Conservation (phyloP, 2,113 vertebrate genomes). For the Burhinus oedicnemus region DNA sequence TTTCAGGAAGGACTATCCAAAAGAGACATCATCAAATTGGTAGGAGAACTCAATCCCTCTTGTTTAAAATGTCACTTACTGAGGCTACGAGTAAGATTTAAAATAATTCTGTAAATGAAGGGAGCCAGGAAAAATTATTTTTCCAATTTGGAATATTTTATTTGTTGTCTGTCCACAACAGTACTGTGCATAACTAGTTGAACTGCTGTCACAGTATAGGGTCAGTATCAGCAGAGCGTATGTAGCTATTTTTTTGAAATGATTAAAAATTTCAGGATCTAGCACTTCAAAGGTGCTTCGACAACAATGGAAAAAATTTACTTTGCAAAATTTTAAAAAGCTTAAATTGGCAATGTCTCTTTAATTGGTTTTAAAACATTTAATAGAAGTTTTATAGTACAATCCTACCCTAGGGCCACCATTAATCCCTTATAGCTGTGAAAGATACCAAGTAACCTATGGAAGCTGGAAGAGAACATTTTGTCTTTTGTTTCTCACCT, state of each 20-base stretch:
- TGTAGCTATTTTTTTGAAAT: background rate
- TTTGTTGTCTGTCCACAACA: background rate
- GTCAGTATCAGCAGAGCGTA: background rate
- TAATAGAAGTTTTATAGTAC: background rate
- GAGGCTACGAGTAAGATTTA: background rate
- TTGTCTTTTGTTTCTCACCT: background rate
- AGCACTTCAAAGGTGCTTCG: background rate
- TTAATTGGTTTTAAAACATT: conserved; percentile 9
- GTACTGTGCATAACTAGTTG: background rate
- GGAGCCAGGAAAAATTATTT: background rate
- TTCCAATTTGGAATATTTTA: background rate
- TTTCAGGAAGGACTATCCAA: background rate
- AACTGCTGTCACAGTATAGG: background rate
- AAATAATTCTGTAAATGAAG: background rate
- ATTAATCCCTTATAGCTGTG: background rate
- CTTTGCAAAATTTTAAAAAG: background rate
- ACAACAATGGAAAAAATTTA: background rate
- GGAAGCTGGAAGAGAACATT: background rate
- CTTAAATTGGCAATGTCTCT: background rate
- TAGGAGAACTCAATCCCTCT: background rate
- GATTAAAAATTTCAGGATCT: background rate
- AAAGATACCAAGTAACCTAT: background rate
- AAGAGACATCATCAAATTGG: background rate
- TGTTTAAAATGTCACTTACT: background rate
- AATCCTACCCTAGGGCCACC: background rate